Evolutionary conservation across 2,888 invertebrate species (phyloP), one percentile per base, ranked within the genome.

Genomic region (Tachina grossa): DNA sequence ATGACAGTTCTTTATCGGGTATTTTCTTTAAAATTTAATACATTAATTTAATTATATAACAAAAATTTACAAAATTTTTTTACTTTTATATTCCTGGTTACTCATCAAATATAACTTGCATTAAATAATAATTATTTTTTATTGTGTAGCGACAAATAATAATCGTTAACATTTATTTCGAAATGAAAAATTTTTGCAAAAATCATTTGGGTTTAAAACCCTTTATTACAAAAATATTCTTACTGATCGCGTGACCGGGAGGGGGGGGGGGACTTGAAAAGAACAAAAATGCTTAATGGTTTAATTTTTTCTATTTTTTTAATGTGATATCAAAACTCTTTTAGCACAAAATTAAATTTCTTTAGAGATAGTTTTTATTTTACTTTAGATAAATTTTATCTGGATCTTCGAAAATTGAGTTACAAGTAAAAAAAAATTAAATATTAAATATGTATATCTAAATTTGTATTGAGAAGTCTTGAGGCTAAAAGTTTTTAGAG

Each of bases 21-120:
- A 43, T 59, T 77, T 49, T 74, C 14, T 14, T 57, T 47, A 57
- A 16, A 47, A 13, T 61, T 57, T 59, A 77, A 59, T 45, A 59
- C 66, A 49, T 57, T 31, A 41, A 51, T 69, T 55, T 55, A 57
- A 49, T n/a, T n/a, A 41, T 53, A 68, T 68, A 53, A 82, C 53
- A 61, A 71, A 45, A 55, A 76, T 82, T 63, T 82, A 82, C 81
- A 75, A 74, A 41, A 13, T 14, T 19, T 59, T 13, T 68, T 55
- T 49, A 19, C 3, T 53, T 72, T 68, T 41, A 43, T 53, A 0
- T 65, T 57, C n/a, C 2, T 55, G 47, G 3, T 49, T 61, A 39
- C 49, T 31, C 39, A 39, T 55, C 55, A 53, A 59, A 53, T 53
- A 22, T 68, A 45, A 47, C 53, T 65, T 39, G n/a, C 43, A 22